Evolutionary conservation across 2,797 vertebrate genomes (phyloP).

Genomic region (Glyptemys insculpta): DNA sequence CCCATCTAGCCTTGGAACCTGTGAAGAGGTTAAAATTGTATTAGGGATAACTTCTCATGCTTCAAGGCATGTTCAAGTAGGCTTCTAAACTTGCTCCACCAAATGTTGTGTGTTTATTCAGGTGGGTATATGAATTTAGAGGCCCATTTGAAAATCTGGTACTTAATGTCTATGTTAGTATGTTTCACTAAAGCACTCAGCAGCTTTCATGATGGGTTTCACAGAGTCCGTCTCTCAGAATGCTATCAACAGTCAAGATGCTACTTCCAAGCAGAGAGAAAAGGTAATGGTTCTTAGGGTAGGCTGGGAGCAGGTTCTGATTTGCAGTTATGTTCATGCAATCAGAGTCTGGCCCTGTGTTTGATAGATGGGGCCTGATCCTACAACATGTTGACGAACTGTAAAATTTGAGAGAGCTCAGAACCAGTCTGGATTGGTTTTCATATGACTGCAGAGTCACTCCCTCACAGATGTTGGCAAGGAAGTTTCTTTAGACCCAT

Average conservation of each 20-base stretch:
- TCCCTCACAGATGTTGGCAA: conserved; percentile 43
- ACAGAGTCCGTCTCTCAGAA: conserved; percentile 39
- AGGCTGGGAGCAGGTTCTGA: not conserved
- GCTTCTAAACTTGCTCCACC: not conserved
- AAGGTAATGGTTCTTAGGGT: conserved; percentile 38
- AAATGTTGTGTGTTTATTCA: not conserved
- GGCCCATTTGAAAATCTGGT: not conserved
- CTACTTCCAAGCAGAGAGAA: not conserved
- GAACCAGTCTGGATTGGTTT: accelerated
- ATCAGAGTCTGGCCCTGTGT: not conserved
- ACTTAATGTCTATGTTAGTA: not conserved
- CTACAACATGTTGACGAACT: not conserved
- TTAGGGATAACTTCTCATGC: not conserved
- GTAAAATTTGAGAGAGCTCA: not conserved
- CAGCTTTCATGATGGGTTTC: not conserved
- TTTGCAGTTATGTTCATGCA: not conserved
- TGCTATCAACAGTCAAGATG: conserved; percentile 51
- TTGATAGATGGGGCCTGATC: not conserved
- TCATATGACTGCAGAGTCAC: not conserved
- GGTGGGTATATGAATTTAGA: not conserved
- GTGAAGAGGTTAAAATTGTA: conserved; percentile 20
- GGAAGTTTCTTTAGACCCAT: conserved; percentile 41
- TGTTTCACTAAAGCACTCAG: not conserved
- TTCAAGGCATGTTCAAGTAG: not conserved
- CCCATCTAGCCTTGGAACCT: not conserved